phyloP scores from a whole-genome alignment of 2,113 vertebrate genomes.

The Oreotrochilus melanogaster region DNA sequence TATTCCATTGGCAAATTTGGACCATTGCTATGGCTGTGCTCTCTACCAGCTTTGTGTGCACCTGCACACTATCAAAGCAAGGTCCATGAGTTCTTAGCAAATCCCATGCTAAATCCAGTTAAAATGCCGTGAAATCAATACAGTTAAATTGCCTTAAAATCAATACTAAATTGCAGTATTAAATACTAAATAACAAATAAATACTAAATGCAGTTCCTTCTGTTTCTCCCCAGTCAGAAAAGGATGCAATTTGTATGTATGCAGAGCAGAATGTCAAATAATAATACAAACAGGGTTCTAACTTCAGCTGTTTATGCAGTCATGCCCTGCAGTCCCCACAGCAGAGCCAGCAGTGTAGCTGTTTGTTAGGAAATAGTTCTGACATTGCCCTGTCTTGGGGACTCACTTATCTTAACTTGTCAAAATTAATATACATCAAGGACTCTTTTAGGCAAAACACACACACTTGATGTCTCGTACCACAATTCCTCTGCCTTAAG shows the following conservation, averaged over 20 bases:
- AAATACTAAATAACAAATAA: no score
- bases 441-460: background rate
- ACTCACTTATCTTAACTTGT: background rate
- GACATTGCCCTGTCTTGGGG: background rate
- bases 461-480: background rate
- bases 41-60: no score
- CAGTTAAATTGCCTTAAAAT: no score
- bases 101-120: no score
- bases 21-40: no score
- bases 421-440: background rate
- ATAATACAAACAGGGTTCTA: background rate
- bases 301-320: background rate
- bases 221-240: background rate
- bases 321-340: background rate
- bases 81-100: no score
- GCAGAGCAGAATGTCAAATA: background rate
- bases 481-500: background rate
- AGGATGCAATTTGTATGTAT: background rate
- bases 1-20: no score
- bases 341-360: background rate
- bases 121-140: no score
- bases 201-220: background rate
- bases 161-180: no score
- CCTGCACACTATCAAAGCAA: no score
- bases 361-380: background rate